Evolutionary conservation across 1,140 invertebrate genomes (phyloP), one percentile per base, ranked within the genome.

Genomic region (Campodea augens): DNA sequence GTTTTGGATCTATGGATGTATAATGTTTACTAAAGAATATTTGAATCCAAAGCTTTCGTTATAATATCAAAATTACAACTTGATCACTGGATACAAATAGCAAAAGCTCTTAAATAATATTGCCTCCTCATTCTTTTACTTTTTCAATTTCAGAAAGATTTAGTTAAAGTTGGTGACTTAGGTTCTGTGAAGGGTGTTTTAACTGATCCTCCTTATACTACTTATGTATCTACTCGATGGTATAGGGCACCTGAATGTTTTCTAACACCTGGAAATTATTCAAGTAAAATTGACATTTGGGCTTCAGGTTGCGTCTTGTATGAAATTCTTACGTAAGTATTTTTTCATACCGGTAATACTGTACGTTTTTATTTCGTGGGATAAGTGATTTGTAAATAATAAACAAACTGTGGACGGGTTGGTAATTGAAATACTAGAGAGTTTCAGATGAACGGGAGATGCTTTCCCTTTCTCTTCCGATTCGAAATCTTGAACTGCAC

Each of bases 161-260:
- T 68, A 18, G 55, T 78, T 7, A 77, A 78, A 59, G 57, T 79
- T 38, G 75, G 68, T 47, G 69, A 71, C 52, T 65, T 77, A 54
- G 75, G 75, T 21, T 75, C 73, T 10, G 69, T 74, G 49, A 55
- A 70, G 44, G 67, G 66, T 25, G 63, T 73, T 5, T 65, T 68
- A 44, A 69, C 67, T 40, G 63, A 65, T 45, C 70, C 69, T 19
- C 75, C 74, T 2, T 77, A 74, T 53, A 78, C 76, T 7, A 75
- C 77, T 52, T 80, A 80, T 54, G 77, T 79, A 43, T 76, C 75
- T 2, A 80, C 77, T 3, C 57, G 77, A 53, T 80, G 75, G 74
- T 78, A 78, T 53, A 57, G 77, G 41, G 71, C 76, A 1, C 76
- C 77, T 5, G 76, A 80, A 59, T 78, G 75, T 59, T 61, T 79